Base-by-base conservation (phyloP, 1,140 invertebrate species). In the Penaeus chinensis region DNA sequence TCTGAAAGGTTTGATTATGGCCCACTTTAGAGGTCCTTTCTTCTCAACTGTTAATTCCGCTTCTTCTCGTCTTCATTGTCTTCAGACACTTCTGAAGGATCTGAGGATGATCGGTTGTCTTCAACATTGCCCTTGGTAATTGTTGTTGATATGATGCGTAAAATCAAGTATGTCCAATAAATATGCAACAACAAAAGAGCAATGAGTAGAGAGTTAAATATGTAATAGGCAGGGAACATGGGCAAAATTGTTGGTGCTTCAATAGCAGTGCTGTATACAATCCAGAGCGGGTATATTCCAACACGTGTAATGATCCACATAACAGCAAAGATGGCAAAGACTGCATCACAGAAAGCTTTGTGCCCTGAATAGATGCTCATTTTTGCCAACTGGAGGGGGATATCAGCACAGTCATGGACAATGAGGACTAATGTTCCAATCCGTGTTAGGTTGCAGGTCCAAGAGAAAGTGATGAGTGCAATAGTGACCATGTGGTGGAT, bases 221-320 rank as follows among this genome's bases (percentile, higher is more conserved):
- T 97, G 92, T 98, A 99, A 93, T 99, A 99, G 16, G 97, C 97
- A 78, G 97, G 96, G 92, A 98, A 98, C 95, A 97, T 96, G 77
- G 96, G 95, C 79, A 97, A 93, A 90, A 98, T 94, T 92, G 94
- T 95, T 65, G 96, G 95, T 63, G 97, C 96, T 88, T 96, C 94
- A 92, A 98, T 95, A 60, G 95, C 94, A 22, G 97, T 97, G 91
- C 96, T 97, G 93, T 90, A 92, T 85, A 89, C 93, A 91, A 96
- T 96, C 94, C 96, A 96, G 91, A 96, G 95, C 61, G 98, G 98
- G 93, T 95, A 98, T 76, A 98, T 94, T 62, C 96, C 95, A 84
- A 97, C 93, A 47, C 98, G 94, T 27, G 98, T 97, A 0, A 95
- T 91, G 87, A 98, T 96, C 98, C 98, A 99, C 0, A 97, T 91